Evolutionary conservation across 2,113 vertebrate species (phyloP).

Genomic region (Hippocampus mohnikei): DNA sequence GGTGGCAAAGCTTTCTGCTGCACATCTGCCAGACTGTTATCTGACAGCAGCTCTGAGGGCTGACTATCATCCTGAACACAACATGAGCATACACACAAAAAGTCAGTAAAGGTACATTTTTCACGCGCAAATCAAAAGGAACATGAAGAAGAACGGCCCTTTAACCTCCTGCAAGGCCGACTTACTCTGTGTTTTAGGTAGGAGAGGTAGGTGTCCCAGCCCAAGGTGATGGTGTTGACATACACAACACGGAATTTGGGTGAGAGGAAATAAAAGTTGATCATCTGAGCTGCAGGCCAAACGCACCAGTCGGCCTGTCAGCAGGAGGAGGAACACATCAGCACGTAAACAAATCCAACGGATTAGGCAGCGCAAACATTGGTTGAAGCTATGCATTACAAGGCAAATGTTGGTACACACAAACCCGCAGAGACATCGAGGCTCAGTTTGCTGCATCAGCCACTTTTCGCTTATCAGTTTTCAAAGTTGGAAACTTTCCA

Average conservation of each 20-base stretch:
- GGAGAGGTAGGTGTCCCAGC: conserved; percentile 92
- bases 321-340: not conserved
- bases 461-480: not conserved
- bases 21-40: conserved; percentile 16
- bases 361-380: conserved; percentile 2
- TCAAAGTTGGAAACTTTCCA: not conserved
- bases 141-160: not conserved
- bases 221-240: conserved; percentile 83
- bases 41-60: conserved; percentile 11
- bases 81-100: conserved; percentile 10
- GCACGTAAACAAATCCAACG: conserved; percentile 3
- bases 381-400: not conserved
- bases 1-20: conserved; percentile 19
- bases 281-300: conserved; percentile 84
- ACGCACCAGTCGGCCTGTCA: conserved; percentile 83
- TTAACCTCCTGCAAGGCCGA: not conserved
- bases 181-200: conserved; percentile 89
- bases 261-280: conserved; percentile 88
- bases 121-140: not conserved
- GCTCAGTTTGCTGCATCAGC: not conserved
- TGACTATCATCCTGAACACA: conserved; percentile 37
- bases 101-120: not conserved
- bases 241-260: conserved; percentile 82
- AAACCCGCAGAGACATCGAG: not conserved
- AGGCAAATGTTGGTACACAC: not conserved